Evolutionary conservation across 64 coral and sea anemone species (phyloP), one percentile per base, ranked within the genome.

Genomic region (Trachythela sp.): DNA sequence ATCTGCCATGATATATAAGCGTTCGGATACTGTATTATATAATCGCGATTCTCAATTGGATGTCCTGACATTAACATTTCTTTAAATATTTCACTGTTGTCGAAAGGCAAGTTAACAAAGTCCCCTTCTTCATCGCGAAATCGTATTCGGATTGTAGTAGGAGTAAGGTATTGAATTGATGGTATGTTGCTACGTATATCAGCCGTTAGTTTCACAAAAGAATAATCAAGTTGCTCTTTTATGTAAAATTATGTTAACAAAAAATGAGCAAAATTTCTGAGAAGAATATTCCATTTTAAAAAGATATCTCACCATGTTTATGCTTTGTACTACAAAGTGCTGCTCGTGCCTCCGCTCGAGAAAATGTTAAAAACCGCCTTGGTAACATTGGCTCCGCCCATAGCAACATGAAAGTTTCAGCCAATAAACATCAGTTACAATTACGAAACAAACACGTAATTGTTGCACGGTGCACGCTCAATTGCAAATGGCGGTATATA

Each of bases 101-200:
- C 41, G 33, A 48, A 48, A 13, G 42, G 40, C 45, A 87, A 56
- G 41, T 64, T 87, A 13, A 87, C 85, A 45, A 87, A 87, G 41
- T 87, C 85, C 20, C 85, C 85, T 32, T 87, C 50, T 56, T 87
- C 85, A 87, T 87, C 85, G 42, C 51, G 85, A 87, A 87, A 87
- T 38, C 49, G 48, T 50, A 87, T 87, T 48, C 85, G 11, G 51
- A 87, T 87, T 18, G 85, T 87, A 50, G 85, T 87, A 59, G 41
- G 40, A 22, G 40, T 87, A 20, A 58, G 41, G 85, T 87, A 39
- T 75, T 75, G 26, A 18, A 45, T 6, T 45, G 42, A 45, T 45
- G 4, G 4, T 6, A 45, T 11, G 42, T 45, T 45, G 42, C 42
- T 45, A 4, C 42, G 42, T 6, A 45, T 45, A 45, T 45, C 42